phyloP scores from a whole-genome alignment of 2,888 invertebrate species.

The Eristalis pertinax region DNA sequence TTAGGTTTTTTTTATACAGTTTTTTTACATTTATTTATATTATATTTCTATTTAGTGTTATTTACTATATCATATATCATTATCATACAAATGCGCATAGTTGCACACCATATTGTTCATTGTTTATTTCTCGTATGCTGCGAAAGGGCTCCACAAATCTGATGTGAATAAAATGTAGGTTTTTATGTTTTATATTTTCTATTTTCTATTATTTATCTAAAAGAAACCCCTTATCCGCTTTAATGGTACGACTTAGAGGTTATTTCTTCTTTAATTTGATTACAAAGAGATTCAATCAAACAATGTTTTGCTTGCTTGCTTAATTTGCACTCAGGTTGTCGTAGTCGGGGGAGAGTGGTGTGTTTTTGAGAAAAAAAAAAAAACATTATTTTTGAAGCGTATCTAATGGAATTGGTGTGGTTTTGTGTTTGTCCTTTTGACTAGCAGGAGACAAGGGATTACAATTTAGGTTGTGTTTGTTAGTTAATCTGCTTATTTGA shows the following conservation, averaged over 20 bases:
- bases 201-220: conserved; percentile 13
- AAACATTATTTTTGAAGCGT: background rate
- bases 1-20: conserved; percentile 62
- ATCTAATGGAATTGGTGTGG: background rate
- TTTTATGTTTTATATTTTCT: background rate
- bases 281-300: background rate
- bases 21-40: conserved; percentile 66
- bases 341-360: background rate
- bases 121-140: conserved; percentile 68
- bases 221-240: conserved; percentile 49
- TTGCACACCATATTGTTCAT: conserved; percentile 58
- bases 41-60: conserved; percentile 62
- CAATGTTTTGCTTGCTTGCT: background rate
- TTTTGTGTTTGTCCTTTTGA: background rate
- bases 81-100: conserved; percentile 67
- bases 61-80: conserved; percentile 58
- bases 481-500: conserved; percentile 32
- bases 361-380: background rate
- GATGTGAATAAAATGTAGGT: conserved; percentile 51
- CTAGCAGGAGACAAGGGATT: conserved; percentile 42
- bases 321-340: background rate
- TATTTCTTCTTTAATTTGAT: conserved; percentile 10
- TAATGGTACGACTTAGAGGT: conserved; percentile 39
- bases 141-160: conserved; percentile 65
- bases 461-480: conserved; percentile 13